A percentile compares a stretch with the other conserved stretches of the same genome.
Evolutionary conservation across 2,888 invertebrate genomes (phyloP).

Genomic region (Papilio demoleus): DNA sequence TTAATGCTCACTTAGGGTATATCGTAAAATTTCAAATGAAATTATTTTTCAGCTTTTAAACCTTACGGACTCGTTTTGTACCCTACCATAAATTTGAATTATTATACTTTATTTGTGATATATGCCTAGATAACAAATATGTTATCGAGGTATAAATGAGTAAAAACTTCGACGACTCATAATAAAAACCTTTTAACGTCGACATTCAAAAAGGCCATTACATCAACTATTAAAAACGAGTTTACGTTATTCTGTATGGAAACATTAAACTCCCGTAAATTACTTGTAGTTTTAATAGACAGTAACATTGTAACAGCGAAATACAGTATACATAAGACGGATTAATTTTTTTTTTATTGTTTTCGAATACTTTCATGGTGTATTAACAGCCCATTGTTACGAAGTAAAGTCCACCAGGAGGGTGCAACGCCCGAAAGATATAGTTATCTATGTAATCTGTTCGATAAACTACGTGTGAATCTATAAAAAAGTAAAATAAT

Average conservation of each 20-base stretch:
- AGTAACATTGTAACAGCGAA: conserved; percentile 27
- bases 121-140: no score
- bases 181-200: conserved; percentile 37
- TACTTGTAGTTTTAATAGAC: conserved; percentile 38
- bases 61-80: neutral
- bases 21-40: neutral
- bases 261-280: conserved; percentile 35
- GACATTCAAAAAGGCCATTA: conserved; percentile 34
- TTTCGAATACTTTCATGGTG: no score
- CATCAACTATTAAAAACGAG: conserved; percentile 39
- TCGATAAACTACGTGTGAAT: no score
- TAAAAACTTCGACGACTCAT: neutral
- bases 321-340: conserved; percentile 9
- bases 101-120: no score
- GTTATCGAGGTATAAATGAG: neutral
- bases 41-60: neutral
- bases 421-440: no score
- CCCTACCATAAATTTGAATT: no score
- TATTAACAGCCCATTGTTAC: no score
- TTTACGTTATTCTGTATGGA: conserved; percentile 30
- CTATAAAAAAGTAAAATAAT: no score
- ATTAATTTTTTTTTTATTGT: conserved; percentile 1
- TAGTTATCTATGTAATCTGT: no score
- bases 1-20: neutral
- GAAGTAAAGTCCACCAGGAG: neutral